Percentiles rank a stretch among this genome's conserved stretches.
phyloP scores from a whole-genome alignment of 1,140 invertebrate species.

The Lepidurus apus region DNA sequence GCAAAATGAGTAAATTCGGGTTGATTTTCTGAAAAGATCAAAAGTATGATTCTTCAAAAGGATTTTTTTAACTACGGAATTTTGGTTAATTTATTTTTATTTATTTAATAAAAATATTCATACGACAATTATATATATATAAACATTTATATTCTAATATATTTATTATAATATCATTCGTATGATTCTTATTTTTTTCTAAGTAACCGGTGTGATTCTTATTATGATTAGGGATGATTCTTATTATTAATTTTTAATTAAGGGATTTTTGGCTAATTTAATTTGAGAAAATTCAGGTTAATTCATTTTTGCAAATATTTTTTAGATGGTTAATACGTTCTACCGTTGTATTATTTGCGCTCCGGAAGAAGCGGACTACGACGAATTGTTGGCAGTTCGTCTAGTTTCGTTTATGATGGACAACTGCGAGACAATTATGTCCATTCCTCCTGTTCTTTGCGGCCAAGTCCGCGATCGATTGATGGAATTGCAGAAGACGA shows the following conservation, averaged over 20 bases:
- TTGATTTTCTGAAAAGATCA: too few relatives aligned
- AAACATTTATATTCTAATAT: neutral
- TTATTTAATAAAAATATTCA: too few relatives aligned
- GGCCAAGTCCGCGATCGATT: constrained; percentile 27
- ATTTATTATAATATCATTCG: neutral
- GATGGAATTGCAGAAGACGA: constrained; percentile 27
- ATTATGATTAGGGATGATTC: neutral
- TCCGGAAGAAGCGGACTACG: constrained; percentile 33
- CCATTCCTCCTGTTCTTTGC: constrained; percentile 31
- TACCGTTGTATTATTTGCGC: constrained; percentile 35
- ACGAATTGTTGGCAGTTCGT: constrained; percentile 33
- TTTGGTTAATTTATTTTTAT: too few relatives aligned
- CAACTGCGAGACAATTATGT: constrained; percentile 33
- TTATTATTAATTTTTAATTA: neutral
- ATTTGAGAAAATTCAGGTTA: too few relatives aligned
- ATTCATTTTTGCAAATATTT: neutral
- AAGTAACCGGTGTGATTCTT: neutral
- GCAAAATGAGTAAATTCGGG: too few relatives aligned
- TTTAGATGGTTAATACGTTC: constrained; percentile 35
- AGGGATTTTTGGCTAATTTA: neutral
- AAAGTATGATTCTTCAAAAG: too few relatives aligned
- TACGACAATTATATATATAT: too few relatives aligned
- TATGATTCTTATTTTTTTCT: neutral
- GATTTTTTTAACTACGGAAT: too few relatives aligned
- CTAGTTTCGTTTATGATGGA: constrained; percentile 33